A percentile compares a stretch with the other conserved stretches of the same genome.
phyloP scores from a whole-genome alignment of 2,113 vertebrate genomes.

The Atractosteus spatula region DNA sequence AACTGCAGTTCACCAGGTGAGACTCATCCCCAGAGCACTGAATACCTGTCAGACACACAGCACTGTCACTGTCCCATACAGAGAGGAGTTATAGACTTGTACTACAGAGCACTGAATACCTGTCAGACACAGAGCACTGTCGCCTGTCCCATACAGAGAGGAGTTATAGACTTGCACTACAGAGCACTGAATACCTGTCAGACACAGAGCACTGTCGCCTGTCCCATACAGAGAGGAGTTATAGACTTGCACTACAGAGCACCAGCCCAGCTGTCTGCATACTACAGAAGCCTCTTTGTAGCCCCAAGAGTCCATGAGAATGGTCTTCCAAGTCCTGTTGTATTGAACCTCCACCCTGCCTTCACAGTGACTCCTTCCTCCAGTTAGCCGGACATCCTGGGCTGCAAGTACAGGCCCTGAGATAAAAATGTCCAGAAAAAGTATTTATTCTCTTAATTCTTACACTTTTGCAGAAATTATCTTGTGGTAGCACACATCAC shows the following conservation, averaged over 20 bases:
- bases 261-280: slow-evolving; percentile 19
- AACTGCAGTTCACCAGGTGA: slow-evolving; percentile 17
- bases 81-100: too few relatives aligned
- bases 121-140: too few relatives aligned
- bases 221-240: background rate
- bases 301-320: background rate
- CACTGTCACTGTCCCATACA: too few relatives aligned
- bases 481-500: too few relatives aligned
- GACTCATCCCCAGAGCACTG: slow-evolving; percentile 5
- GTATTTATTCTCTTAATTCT: too few relatives aligned
- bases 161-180: too few relatives aligned
- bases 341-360: background rate
- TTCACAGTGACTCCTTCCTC: background rate
- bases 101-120: too few relatives aligned
- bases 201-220: background rate
- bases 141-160: too few relatives aligned
- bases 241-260: slow-evolving; percentile 3
- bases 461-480: too few relatives aligned
- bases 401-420: too few relatives aligned
- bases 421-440: too few relatives aligned
- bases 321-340: background rate
- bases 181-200: slow-evolving; percentile 8
- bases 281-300: background rate
- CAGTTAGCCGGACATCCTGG: background rate
- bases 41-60: slow-evolving; percentile 16